phyloP scores from a whole-genome alignment of 1,140 invertebrate genomes.

The Heliconius melpomene region DNA sequence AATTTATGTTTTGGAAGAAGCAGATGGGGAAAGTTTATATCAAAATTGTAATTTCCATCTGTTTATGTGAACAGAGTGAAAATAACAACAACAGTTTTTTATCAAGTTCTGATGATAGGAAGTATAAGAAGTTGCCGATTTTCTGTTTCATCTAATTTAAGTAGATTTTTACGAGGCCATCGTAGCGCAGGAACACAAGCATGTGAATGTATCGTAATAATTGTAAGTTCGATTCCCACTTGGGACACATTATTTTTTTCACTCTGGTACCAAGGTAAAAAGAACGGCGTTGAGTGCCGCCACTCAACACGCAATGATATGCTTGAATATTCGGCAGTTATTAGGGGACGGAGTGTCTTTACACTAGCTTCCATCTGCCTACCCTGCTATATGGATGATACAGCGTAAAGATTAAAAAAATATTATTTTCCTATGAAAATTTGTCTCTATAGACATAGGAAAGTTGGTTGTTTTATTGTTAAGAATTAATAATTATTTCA shows the following conservation, averaged over 20 bases:
- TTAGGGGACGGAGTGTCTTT: no score
- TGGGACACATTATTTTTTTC: no score
- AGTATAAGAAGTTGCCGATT: neutral
- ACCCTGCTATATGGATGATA: no score
- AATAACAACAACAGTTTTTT: neutral
- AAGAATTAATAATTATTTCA: conserved; percentile 12
- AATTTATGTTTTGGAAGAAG: conserved; percentile 53
- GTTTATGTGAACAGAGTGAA: conserved; percentile 14
- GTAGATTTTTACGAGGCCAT: neutral
- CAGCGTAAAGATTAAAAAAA: neutral
- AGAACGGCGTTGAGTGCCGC: no score
- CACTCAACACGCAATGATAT: no score
- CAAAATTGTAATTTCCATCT: conserved; percentile 32
- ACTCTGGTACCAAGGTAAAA: no score
- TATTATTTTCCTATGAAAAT: no score
- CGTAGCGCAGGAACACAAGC: no score
- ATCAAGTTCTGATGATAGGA: neutral
- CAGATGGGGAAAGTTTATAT: conserved; percentile 42
- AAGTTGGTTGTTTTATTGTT: neutral
- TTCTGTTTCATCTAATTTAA: neutral
- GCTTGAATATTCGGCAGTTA: no score
- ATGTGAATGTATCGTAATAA: no score
- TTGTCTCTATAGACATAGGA: neutral
- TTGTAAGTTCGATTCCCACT: no score
- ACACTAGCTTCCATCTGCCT: no score